A percentile compares a stretch with the other conserved stretches of the same genome.
phyloP scores from a whole-genome alignment of 1,140 invertebrate species.

The Drosophila miranda region DNA sequence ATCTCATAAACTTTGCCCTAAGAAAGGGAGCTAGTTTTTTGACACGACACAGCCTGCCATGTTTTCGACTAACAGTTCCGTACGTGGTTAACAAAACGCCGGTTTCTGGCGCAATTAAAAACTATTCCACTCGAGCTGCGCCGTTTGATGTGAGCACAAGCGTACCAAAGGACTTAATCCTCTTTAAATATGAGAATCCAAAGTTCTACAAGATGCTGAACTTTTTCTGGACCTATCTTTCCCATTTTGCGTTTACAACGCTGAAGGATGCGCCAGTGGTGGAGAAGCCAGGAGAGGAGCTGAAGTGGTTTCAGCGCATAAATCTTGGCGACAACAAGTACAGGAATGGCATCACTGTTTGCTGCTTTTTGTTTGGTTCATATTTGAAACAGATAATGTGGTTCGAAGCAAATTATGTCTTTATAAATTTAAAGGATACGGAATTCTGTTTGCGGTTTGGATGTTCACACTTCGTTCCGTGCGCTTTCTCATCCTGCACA shows the following conservation, averaged over 20 bases:
- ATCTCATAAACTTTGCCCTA: slow-evolving; percentile 50
- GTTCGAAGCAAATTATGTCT: no score
- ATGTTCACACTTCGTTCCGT: slow-evolving; percentile 88
- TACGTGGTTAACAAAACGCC: slow-evolving; percentile 34
- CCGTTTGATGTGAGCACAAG: slow-evolving; percentile 86
- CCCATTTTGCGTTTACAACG: slow-evolving; percentile 85
- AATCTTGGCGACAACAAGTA: slow-evolving; percentile 89
- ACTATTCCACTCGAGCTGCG: slow-evolving; percentile 33
- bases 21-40: slow-evolving; percentile 41
- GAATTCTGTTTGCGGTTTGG: slow-evolving; percentile 86
- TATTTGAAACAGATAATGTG: not conserved
- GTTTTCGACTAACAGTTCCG: slow-evolving; percentile 26
- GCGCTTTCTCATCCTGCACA: slow-evolving; percentile 86
- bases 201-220: slow-evolving; percentile 87
- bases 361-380: slow-evolving; percentile 86
- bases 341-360: slow-evolving; percentile 85
- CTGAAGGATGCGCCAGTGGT: slow-evolving; percentile 85
- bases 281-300: slow-evolving; percentile 61
- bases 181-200: slow-evolving; percentile 89
- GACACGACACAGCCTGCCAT: slow-evolving; percentile 35
- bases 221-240: slow-evolving; percentile 89
- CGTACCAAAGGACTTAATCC: slow-evolving; percentile 87
- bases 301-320: slow-evolving; percentile 86
- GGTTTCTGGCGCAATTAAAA: slow-evolving; percentile 26
- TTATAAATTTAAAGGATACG: slow-evolving; percentile 85